A percentile compares a stretch with the other conserved stretches of the same genome.
Evolutionary conservation across 2,888 invertebrate genomes (phyloP).

Genomic region (Siphonodentalium dalli): DNA sequence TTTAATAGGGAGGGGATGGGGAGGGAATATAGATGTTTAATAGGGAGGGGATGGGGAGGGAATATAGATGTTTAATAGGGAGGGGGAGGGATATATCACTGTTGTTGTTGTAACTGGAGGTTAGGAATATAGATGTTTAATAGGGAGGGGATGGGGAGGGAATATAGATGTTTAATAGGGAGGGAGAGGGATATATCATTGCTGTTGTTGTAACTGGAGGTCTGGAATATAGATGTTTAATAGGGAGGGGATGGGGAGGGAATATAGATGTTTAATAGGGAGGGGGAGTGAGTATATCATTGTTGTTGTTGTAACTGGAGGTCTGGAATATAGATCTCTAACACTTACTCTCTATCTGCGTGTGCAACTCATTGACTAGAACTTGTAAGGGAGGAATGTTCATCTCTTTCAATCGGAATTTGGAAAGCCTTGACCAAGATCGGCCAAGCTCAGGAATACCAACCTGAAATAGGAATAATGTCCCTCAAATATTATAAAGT

Average conservation of each 20-base stretch:
- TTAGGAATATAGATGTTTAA: too few relatives aligned
- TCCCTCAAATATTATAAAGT: too few relatives aligned
- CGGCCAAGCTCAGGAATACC: constrained; percentile 76
- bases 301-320: background rate
- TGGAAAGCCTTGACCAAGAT: constrained; percentile 75
- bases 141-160: too few relatives aligned
- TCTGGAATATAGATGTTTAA: background rate
- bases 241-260: too few relatives aligned
- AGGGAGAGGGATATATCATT: background rate
- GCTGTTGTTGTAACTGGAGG: too few relatives aligned
- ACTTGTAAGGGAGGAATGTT: constrained; percentile 93
- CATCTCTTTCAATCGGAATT: constrained; percentile 87
- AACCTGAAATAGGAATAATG: constrained; percentile 70
- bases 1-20: too few relatives aligned
- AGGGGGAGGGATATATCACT: too few relatives aligned
- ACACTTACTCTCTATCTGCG: constrained; percentile 81
- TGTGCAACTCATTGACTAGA: constrained; percentile 91
- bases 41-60: too few relatives aligned
- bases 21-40: too few relatives aligned
- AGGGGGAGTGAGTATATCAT: background rate
- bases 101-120: too few relatives aligned
- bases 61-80: too few relatives aligned
- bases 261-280: background rate
- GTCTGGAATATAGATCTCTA: background rate
- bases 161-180: background rate